These are phyloP conservation scores for Chouioia cunea DNA, from an alignment of 2,888 invertebrate species.

Conservation along the genomic window DNA sequence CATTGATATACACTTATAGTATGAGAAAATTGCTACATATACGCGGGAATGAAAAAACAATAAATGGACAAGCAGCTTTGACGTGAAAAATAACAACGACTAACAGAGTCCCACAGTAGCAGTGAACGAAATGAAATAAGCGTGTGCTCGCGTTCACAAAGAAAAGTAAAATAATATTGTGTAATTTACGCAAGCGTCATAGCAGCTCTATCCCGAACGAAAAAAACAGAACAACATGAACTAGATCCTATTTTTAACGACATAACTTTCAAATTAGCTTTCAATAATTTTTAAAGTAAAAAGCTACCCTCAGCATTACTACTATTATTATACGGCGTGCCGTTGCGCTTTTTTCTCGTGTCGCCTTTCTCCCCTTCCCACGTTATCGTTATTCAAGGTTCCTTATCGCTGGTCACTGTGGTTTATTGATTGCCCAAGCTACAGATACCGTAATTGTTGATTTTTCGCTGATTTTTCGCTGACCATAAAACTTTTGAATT, in stretches of 20 bases:
- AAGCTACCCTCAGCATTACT: constrained; percentile 2
- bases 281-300: constrained; percentile 43
- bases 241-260: constrained; percentile 35
- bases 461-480: no score
- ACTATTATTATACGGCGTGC: no score
- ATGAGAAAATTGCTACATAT: no score
- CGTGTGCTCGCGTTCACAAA: neutral
- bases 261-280: constrained; percentile 45
- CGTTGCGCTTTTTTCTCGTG: constrained; percentile 6
- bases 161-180: constrained; percentile 41
- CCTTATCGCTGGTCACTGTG: constrained; percentile 28
- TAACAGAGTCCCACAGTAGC: no score
- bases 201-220: neutral
- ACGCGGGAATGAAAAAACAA: no score
- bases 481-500: no score
- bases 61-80: no score
- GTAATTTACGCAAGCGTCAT: constrained; percentile 38
- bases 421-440: neutral
- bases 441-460: neutral
- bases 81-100: no score
- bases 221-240: neutral
- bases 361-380: constrained; percentile 47
- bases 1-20: no score
- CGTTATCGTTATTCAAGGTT: constrained; percentile 44
- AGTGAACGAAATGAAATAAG: no score